These are phyloP conservation scores for Cetoscarus ocellatus DNA, from an alignment of 2,797 vertebrate genomes.

Conservation along the genomic window DNA sequence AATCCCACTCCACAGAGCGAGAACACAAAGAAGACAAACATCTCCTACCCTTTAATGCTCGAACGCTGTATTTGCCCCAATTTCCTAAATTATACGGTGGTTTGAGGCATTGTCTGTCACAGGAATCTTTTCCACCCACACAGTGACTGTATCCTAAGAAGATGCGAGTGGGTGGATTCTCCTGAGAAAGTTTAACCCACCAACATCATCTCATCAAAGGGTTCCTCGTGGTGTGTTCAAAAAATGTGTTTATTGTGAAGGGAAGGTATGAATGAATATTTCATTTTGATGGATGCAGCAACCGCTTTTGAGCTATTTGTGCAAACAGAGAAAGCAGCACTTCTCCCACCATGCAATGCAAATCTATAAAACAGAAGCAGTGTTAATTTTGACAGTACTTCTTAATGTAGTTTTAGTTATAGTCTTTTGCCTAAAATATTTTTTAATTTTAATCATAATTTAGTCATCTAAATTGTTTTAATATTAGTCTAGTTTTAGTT, in stretches of 20 bases:
- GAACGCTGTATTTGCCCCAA: slow-evolving; percentile 17
- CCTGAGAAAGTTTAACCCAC: neutral
- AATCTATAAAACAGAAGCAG: too few relatives aligned
- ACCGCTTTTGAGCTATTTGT: neutral
- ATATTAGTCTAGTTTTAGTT: too few relatives aligned
- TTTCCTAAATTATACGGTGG: slow-evolving; percentile 37
- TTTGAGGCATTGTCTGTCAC: slow-evolving; percentile 10
- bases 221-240: neutral
- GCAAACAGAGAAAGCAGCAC: neutral
- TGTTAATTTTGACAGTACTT: too few relatives aligned
- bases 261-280: neutral
- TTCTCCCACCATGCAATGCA: too few relatives aligned
- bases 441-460: too few relatives aligned
- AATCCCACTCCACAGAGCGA: neutral
- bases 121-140: slow-evolving; percentile 8
- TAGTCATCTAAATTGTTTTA: too few relatives aligned
- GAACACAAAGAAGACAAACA: neutral
- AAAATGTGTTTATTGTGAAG: neutral
- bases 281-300: neutral
- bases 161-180: neutral
- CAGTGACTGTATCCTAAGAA: slow-evolving; percentile 2
- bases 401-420: too few relatives aligned
- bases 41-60: slow-evolving; percentile 4
- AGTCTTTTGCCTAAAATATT: too few relatives aligned
- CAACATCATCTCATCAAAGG: neutral